Evolutionary conservation across 2,888 invertebrate genomes (phyloP).

Genomic region (Drosophila koepferae): DNA sequence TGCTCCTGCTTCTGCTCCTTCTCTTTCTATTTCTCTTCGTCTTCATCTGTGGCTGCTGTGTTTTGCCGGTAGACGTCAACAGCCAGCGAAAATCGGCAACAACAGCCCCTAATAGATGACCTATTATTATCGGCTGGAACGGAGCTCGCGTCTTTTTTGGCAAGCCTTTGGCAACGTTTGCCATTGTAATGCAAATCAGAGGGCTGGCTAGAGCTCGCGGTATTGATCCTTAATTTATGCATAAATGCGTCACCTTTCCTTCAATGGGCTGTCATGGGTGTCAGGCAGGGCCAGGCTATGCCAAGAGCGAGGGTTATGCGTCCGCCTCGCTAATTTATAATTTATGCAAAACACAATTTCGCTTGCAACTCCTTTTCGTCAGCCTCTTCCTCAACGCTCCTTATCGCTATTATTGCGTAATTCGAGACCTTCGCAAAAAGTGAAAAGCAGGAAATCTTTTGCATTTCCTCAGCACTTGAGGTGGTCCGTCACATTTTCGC

Average conservation of each 20-base stretch:
- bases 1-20: neutral
- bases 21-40: neutral
- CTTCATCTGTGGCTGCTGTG: slow-evolving; percentile 46
- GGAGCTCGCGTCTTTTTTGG: slow-evolving; percentile 68
- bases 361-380: slow-evolving; percentile 39
- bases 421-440: slow-evolving; percentile 59
- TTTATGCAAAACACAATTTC: slow-evolving; percentile 75
- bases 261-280: slow-evolving; percentile 33
- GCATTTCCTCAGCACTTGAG: slow-evolving; percentile 51
- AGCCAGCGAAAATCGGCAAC: slow-evolving; percentile 52
- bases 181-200: slow-evolving; percentile 72
- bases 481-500: slow-evolving; percentile 63
- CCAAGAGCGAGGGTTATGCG: slow-evolving; percentile 31
- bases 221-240: slow-evolving; percentile 85
- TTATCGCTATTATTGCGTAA: slow-evolving; percentile 68
- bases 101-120: slow-evolving; percentile 73
- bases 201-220: slow-evolving; percentile 59
- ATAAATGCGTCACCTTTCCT: slow-evolving; percentile 82
- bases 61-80: slow-evolving; percentile 74
- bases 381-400: slow-evolving; percentile 31
- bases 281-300: neutral
- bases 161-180: slow-evolving; percentile 54
- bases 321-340: slow-evolving; percentile 72
- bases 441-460: slow-evolving; percentile 62
- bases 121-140: slow-evolving; percentile 64